A percentile compares a stretch with the other conserved stretches of the same genome.
Evolutionary conservation across 1,140 invertebrate genomes (phyloP).

Genomic region (Mizuhopecten yessoensis): DNA sequence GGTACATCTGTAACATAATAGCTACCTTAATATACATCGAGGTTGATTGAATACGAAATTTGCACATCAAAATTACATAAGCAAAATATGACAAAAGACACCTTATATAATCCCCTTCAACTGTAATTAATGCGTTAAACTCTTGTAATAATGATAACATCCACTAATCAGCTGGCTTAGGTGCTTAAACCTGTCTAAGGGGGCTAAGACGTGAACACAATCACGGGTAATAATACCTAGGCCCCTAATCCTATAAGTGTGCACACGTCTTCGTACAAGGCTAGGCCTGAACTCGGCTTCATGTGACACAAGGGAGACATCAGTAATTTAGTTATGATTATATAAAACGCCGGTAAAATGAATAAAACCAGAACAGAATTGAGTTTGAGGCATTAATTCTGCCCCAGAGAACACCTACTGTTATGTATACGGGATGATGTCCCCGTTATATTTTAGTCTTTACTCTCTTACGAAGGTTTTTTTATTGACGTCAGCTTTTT

Average conservation of each 20-base stretch:
- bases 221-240: not conserved
- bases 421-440: too few species aligned
- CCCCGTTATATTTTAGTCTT: too few species aligned
- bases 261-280: not conserved
- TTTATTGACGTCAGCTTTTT: too few species aligned
- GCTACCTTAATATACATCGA: too few species aligned
- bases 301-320: not conserved
- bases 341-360: not conserved
- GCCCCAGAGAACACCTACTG: not conserved
- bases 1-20: too few species aligned
- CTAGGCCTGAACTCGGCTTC: not conserved
- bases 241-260: not conserved
- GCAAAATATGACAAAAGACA: too few species aligned
- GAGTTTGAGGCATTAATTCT: not conserved
- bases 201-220: not conserved
- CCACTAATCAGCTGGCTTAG: not conserved
- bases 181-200: not conserved
- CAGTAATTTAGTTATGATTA: not conserved
- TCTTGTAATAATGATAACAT: not conserved
- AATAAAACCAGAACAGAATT: not conserved
- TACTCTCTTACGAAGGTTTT: too few species aligned
- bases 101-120: too few species aligned
- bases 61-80: too few species aligned
- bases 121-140: too few species aligned
- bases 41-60: too few species aligned